These are phyloP conservation scores for Polymixis flavicincta DNA, from an alignment of 2,888 invertebrate genomes.

Conservation along the genomic window DNA sequence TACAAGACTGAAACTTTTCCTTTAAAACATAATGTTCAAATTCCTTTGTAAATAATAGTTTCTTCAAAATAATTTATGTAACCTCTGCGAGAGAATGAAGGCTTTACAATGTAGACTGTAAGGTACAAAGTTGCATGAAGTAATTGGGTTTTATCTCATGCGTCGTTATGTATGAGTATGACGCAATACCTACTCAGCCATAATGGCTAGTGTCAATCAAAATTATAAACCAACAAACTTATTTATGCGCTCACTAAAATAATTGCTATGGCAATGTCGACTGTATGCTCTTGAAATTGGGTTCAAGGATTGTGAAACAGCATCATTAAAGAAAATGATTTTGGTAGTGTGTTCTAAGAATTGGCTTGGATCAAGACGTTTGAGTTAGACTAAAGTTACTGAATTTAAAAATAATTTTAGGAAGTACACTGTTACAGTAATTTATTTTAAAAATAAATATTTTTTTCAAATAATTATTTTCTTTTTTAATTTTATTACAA, in stretches of 20 bases:
- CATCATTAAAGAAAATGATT: conserved; percentile 67
- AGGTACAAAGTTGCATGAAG: conserved; percentile 63
- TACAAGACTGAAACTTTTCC: conserved; percentile 60
- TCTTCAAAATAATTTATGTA: conserved; percentile 61
- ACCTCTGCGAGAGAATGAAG: conserved; percentile 39
- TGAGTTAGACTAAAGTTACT: conserved; percentile 77
- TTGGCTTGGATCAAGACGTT: conserved; percentile 79
- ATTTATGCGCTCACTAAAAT: conserved; percentile 75
- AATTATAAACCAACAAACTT: conserved; percentile 88
- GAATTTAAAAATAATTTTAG: conserved; percentile 69
- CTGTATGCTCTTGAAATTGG: conserved; percentile 70
- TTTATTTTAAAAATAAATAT: not conserved
- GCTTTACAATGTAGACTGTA: conserved; percentile 53
- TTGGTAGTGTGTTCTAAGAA: conserved; percentile 82
- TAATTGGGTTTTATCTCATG: conserved; percentile 74
- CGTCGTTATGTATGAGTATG: conserved; percentile 87
- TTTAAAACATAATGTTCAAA: conserved; percentile 67
- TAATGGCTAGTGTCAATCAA: conserved; percentile 91
- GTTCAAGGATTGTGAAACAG: conserved; percentile 51
- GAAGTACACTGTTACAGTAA: conserved; percentile 31
- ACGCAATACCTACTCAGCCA: conserved; percentile 88
- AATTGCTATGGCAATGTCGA: conserved; percentile 71
- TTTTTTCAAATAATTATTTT: too few relatives aligned
- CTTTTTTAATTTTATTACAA: too few relatives aligned
- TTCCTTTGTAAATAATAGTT: conserved; percentile 66